Evolutionary conservation across 92 coral and sea anemone species (phyloP).

Genomic region (Zoanthus solanderi): DNA sequence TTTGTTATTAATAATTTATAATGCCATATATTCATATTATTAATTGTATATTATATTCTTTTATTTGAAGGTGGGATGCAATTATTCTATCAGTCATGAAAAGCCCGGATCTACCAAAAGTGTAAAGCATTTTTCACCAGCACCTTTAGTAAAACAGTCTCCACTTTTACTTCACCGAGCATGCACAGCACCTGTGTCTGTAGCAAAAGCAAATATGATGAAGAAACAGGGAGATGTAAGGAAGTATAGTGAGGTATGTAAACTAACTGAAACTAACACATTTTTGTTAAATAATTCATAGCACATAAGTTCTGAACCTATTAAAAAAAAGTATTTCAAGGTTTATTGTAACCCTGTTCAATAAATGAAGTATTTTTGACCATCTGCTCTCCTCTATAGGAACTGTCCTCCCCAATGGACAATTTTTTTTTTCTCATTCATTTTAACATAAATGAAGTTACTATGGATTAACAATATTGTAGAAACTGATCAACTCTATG

Average conservation of each 20-base stretch:
- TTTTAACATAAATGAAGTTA: too few relatives aligned
- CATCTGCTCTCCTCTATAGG: too few relatives aligned
- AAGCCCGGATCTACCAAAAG: constrained; percentile 9
- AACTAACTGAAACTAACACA: too few relatives aligned
- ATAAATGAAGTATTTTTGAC: too few relatives aligned
- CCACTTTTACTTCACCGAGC: constrained; percentile 43
- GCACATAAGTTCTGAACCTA: too few relatives aligned
- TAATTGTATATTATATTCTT: not conserved
- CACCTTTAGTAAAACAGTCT: constrained; percentile 9
- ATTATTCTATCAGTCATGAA: not conserved
- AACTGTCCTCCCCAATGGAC: too few relatives aligned
- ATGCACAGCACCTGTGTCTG: constrained; percentile 71
- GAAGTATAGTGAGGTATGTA: constrained; percentile 53
- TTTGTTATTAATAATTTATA: not conserved
- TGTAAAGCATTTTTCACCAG: not conserved
- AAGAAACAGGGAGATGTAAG: constrained; percentile 62
- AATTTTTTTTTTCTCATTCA: too few relatives aligned
- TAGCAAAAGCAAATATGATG: constrained; percentile 62
- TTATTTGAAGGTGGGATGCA: not conserved
- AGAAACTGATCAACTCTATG: too few relatives aligned
- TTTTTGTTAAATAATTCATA: too few relatives aligned
- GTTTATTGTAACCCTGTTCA: too few relatives aligned
- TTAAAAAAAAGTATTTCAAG: too few relatives aligned
- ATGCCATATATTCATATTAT: not conserved
- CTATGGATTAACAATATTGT: too few relatives aligned